Base-by-base conservation (phyloP, 2,888 invertebrate species). In the Agriopis leucophaearia region DNA sequence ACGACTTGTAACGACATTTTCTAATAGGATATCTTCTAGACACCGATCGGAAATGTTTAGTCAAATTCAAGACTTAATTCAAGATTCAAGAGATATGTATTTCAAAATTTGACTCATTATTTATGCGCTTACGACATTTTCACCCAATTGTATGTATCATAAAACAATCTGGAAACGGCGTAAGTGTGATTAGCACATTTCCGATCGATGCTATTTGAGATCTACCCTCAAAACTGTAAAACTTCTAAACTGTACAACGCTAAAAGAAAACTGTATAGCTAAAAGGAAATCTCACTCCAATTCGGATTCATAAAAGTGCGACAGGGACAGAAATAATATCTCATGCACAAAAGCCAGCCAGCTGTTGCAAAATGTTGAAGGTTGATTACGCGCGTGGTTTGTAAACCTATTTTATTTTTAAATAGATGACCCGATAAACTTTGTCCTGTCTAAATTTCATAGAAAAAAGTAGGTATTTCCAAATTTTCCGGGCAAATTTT, bases 201-300 rank as follows among this genome's bases (percentile, higher is more conserved):
- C 69, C 75, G 72, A 77, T 78, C 75, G 76, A 74, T 76, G 72
- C 69, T 73, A 67, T 42, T 51, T 10, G n/a, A 12, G 8, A 12
- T 54, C 18, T 44, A 54, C 35, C 48, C 51, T 62, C 57, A 55
- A 51, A 62, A 52, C 42, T 66, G 27, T 50, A 27, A 59, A 56
- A 52, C 18, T 44, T n/a, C 1, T 5, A 27, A 27, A 4, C 27
- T 27, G 5, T 2, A 27, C 27, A 5, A 5, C 27, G 27, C 5
- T 27, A 27, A 5, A 27, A 27, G 27, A 5, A 27, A 27, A n/a
- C n/a, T n/a, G n/a, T n/a, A n/a, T n/a, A n/a, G n/a, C n/a, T n/a
- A n/a, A n/a, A n/a, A n/a, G n/a, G n/a, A n/a, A n/a, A n/a, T n/a
- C n/a, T n/a, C n/a, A n/a, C n/a, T n/a, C n/a, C n/a, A n/a, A n/a